Base-by-base conservation (phyloP, 1,140 invertebrate species). In the Musca domestica region DNA sequence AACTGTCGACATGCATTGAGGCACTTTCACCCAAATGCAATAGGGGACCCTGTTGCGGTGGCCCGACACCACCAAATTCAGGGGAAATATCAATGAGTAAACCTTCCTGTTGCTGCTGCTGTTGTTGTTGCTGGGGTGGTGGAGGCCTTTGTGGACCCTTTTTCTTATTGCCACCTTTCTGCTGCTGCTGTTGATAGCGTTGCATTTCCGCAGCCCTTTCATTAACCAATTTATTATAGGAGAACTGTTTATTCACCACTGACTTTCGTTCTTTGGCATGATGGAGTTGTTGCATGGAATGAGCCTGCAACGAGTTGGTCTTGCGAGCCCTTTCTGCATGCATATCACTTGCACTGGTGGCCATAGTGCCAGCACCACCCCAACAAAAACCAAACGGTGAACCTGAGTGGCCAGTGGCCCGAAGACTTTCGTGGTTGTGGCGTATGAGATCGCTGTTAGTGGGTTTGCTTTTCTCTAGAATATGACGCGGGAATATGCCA, bases 281-380 rank as follows among this genome's bases (percentile, higher is more conserved):
- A 5, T 65, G 56, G 10, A 68, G 70, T 3, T 61, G 64, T 27
- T 67, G 69, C 23, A 22, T 56, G 2, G 61, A 47, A 63, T 71
- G 2, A 64, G 48, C 73, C 71, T 83, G 71, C 51, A 85, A 75
- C 51, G 83, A 78, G 68, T 84, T 77, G 72, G 81, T 86, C 76
- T 79, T 82, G 4, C 76, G 58, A 49, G 74, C 74, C 0, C 80
- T 71, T n/a, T 78, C 75, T 10, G 94, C 94, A 41, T 88, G 84
- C 46, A 94, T 79, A 80, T 93, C 94, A 9, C 56, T 67, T 94
- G 88, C 80, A 14, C 27, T 61, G 0, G 69, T 34, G n/a, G 58
- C 68, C 1, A 70, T 74, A 90, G 91, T 82, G 91, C 93, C 85
- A 0, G 93, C 92, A 77, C 89, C 92, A 1, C 95, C 95, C 94